Base-by-base conservation (phyloP, 2,113 vertebrate species). In the Misgurnus anguillicaudatus region DNA sequence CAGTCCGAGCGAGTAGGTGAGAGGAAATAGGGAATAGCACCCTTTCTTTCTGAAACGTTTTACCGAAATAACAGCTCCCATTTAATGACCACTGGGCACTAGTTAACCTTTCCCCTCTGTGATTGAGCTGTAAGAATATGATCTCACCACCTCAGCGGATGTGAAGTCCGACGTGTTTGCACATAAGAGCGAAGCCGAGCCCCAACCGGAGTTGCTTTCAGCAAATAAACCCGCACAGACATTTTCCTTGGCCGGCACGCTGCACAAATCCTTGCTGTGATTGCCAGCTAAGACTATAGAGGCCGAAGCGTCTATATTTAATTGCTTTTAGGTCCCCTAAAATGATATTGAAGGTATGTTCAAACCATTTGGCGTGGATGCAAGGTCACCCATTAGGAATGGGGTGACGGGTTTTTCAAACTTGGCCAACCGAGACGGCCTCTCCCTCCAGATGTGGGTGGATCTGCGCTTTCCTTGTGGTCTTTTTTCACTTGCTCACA, bases 211-310 rank as follows among this genome's bases (percentile, higher is more conserved):
- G 69, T 72, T 39, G 75, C 77, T 55, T 66, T 63, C 41, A 82
- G 78, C 71, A 82, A 87, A 89, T 87, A 82, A 65, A 86, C 19
- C 75, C 85, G 83, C 85, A 82, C 80, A 83, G 73, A 85, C 84
- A 69, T 84, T 87, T 86, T 85, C 71, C 78, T 85, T 80, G 86
- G 85, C 89, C 87, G 78, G 80, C 84, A 86, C 77, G 80, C 41
- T 81, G 71, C 39, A 45, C 74, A 55, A 64, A 62, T 75, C 82
- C 67, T 36, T 84, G 70, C 72, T 55, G 60, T 88, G 85, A 86
- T 87, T 89, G 85, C 83, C 47, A 74, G 74, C 80, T 65, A 41
- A 79, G 82, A 81, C 75, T 74, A 45, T 68, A 67, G 85, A 70
- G 85, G 87, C 81, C 65, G 70, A 82, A 80, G 80, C 45, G 21